A percentile compares a stretch with the other conserved stretches of the same genome.
Evolutionary conservation across 2,888 invertebrate species (phyloP).

Genomic region (Lasioglossum marginatum): DNA sequence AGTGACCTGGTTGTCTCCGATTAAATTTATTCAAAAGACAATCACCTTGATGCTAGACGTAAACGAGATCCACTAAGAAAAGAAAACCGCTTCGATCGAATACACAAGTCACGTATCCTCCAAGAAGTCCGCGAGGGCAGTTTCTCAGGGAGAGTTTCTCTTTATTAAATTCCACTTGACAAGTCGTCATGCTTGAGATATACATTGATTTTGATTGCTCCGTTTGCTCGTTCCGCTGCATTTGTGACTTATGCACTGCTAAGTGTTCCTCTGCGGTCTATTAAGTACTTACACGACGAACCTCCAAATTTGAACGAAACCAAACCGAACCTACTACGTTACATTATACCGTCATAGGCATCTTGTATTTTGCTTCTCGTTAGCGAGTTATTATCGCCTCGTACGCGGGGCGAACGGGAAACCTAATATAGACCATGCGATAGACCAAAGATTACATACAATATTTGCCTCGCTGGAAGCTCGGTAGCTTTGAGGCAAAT

Average conservation of each 20-base stretch:
- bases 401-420: background rate
- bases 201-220: background rate
- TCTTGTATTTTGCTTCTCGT: background rate
- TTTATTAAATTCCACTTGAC: constrained; percentile 13
- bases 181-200: background rate
- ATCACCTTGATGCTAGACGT: background rate
- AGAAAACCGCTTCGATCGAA: background rate
- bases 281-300: background rate
- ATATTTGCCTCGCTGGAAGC: background rate
- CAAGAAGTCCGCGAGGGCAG: background rate
- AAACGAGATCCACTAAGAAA: background rate
- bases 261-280: background rate
- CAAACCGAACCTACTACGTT: background rate
- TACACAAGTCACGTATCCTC: background rate
- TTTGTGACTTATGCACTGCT: background rate
- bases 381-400: background rate
- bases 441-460: background rate
- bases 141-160: background rate
- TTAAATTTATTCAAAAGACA: background rate
- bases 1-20: background rate
- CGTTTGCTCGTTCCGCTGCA: background rate
- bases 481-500: background rate
- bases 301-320: background rate
- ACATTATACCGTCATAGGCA: no score
- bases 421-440: background rate